Evolutionary conservation across 2,888 invertebrate species (phyloP), one percentile per base, ranked within the genome.

Genomic region (Xylota sylvarum): DNA sequence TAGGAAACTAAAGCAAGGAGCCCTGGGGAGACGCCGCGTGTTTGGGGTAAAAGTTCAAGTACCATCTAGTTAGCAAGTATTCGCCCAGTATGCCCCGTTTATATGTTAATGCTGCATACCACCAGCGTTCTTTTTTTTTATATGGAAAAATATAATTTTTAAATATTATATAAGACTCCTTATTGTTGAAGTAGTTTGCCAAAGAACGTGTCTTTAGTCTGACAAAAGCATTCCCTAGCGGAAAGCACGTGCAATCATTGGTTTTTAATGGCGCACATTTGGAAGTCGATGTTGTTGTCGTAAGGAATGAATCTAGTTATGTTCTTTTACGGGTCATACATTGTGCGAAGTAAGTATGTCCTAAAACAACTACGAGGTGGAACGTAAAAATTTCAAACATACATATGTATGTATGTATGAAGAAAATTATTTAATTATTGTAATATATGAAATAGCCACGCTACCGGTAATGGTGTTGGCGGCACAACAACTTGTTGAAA

Each of bases 401-500:
- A 35, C 23, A 50, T 23, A 23, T 67, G 35, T 35, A 35, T 6
- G 14, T 23, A 12, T 6, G 35, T 37, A 17, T n/a, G 5, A 37
- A 37, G 12, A 40, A 55, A 43, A 43, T 43, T 69, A 35, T 56
- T 55, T 43, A 17, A 55, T 40, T 69, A 55, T 43, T 30, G 6
- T 40, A 43, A 12, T 69, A 19, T 50, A 52, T 12, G 40, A 37
- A 40, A 27, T 27, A n/a, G n/a, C 35, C 19, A 32, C 19, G 12
- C 46, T 17, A 50, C 35, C 27, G 50, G 37, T 17, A 48, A 48
- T 19, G 32, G 6, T 32, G 32, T n/a, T 9, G 55, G 17, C 27
- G 14, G 35, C 9, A 48, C 37, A 73, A 62, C 74, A 74, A 65
- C 74, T 65, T 74, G 55, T 74, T 74, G 64, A 35, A 74, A 74